Percentiles rank a stretch among this genome's conserved stretches.
Evolutionary conservation across 2,797 vertebrate genomes (phyloP).

Genomic region (Sebastes steindachneri): DNA sequence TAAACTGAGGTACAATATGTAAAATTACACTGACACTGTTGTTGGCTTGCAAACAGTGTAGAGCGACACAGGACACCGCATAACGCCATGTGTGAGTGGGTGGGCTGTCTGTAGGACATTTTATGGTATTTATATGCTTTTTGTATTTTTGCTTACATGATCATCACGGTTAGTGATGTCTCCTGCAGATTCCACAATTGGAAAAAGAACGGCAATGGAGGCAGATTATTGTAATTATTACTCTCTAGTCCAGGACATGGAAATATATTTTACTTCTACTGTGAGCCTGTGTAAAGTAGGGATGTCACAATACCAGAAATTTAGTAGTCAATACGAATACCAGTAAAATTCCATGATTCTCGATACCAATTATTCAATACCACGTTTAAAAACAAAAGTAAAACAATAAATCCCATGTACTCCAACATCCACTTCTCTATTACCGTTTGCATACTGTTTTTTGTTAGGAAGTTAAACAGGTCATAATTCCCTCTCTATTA

Average conservation of each 20-base stretch:
- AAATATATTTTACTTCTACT: not conserved
- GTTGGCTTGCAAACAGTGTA: not conserved
- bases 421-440: no score
- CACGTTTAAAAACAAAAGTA: no score
- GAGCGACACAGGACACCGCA: not conserved
- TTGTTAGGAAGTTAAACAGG: no score
- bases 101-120: not conserved
- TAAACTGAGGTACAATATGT: not conserved
- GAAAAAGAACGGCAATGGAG: not conserved
- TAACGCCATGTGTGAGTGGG: constrained; percentile 16
- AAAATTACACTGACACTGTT: not conserved
- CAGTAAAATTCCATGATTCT: not conserved
- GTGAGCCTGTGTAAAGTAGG: not conserved
- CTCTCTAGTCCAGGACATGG: not conserved
- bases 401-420: no score
- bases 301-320: not conserved
- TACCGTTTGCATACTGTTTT: no score
- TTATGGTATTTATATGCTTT: constrained; percentile 8
- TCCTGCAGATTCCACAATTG: not conserved
- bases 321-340: not conserved
- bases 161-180: not conserved
- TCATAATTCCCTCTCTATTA: no score
- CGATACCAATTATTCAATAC: not conserved
- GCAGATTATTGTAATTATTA: not conserved
- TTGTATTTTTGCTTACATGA: not conserved